A percentile compares a stretch with the other conserved stretches of the same genome.
These are phyloP conservation scores for Hydropotes inermis DNA, from an alignment of 2,113 vertebrate genomes.

Conservation along the genomic window DNA sequence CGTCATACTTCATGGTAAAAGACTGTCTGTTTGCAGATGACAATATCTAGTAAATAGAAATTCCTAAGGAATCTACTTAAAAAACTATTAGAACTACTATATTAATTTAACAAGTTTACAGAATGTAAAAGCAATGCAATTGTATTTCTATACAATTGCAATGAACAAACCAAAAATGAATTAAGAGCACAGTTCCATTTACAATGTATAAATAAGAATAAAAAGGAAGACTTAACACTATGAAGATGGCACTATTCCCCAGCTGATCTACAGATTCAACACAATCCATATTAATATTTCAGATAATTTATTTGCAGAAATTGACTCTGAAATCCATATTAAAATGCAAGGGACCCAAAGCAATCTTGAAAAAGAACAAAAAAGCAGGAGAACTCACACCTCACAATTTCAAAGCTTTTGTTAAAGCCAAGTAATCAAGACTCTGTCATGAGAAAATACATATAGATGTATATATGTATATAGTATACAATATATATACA, in stretches of 20 bases:
- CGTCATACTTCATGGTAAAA: background rate
- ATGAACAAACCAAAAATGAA: background rate
- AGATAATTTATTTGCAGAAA: background rate
- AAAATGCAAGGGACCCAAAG: background rate
- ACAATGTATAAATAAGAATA: background rate
- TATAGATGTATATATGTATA: background rate
- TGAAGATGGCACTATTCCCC: background rate
- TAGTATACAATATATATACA: background rate
- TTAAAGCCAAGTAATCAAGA: background rate
- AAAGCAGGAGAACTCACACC: background rate
- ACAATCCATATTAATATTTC: background rate
- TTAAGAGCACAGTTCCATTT: background rate
- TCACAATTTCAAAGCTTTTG: background rate
- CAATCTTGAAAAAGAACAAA: background rate
- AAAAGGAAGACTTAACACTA: background rate
- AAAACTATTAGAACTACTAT: background rate
- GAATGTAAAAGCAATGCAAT: background rate
- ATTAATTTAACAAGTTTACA: background rate
- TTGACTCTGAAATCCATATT: background rate
- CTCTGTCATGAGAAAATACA: background rate
- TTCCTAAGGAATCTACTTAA: background rate
- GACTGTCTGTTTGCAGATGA: background rate
- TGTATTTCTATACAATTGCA: background rate
- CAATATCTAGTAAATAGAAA: background rate
- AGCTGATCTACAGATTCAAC: background rate